Evolutionary conservation across 2,888 invertebrate genomes (phyloP), one percentile per base, ranked within the genome.

Genomic region (Acanthoscelides obtectus): DNA sequence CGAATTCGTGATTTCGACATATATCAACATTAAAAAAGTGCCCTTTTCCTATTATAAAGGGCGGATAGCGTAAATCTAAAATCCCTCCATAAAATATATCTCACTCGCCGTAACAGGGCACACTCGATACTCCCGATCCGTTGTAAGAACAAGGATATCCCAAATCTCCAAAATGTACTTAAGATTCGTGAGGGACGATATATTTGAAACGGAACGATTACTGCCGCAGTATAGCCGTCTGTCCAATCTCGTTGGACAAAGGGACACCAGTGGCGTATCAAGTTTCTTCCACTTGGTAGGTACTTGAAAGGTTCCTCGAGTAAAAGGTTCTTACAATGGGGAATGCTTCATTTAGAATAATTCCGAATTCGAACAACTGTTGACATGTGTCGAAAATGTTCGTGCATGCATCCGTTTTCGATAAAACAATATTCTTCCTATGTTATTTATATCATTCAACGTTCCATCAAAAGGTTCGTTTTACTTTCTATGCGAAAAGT

Each of bases 121-220:
- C 66, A 66, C 66, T 66, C 66, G 71, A 69, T 69, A 69, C 66
- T 65, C 71, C 66, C 69, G 45, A 45, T 71, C 22, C 68, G 66
- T 67, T 69, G 71, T 67, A 69, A 71, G 71, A 72, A 71, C 63
- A 72, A 22, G 72, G 70, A 72, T 71, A 71, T 71, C 67, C 20
- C 64, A 67, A 72, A 71, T 65, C 64, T 70, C 69, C 67, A 64
- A 71, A 45, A 71, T 71, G 70, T 72, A 69, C 69, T 72, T 67
- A 67, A 69, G 72, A 67, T 67, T 70, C 64, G 72, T 22, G 66
- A 70, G 66, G 69, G 65, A 67, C 70, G 22, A 66, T 70, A 70
- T 72, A 68, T 70, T 70, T 69, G 69, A 69, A 70, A 66, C 22
- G 67, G 20, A 70, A 70, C 67, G 70, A 69, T 72, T 70, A 22